A percentile compares a stretch with the other conserved stretches of the same genome.
phyloP scores from a whole-genome alignment of 2,888 invertebrate genomes.

The Tethea ocularis region DNA sequence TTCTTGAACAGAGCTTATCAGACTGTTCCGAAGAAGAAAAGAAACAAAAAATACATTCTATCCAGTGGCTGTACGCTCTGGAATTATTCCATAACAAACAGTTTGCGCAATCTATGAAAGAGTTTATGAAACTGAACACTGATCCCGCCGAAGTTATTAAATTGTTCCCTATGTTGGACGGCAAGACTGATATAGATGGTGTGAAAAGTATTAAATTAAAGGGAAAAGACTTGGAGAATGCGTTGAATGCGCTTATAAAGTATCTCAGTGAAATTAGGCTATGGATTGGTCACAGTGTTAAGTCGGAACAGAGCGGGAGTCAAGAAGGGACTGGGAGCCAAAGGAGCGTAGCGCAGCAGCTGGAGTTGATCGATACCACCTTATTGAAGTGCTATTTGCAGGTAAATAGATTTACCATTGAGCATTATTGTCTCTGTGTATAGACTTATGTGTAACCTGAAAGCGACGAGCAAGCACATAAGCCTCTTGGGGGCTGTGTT shows the following conservation, averaged over 20 bases:
- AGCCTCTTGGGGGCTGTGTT: too few relatives aligned
- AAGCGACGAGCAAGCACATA: too few relatives aligned
- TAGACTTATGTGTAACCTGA: background rate
- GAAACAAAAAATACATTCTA: slow-evolving; percentile 91
- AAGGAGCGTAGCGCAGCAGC: slow-evolving; percentile 63
- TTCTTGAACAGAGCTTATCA: slow-evolving; percentile 87
- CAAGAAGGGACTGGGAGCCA: slow-evolving; percentile 45
- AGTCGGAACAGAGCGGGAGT: slow-evolving; percentile 43
- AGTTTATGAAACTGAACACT: slow-evolving; percentile 94
- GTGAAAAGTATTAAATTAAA: slow-evolving; percentile 82
- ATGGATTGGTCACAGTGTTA: slow-evolving; percentile 72
- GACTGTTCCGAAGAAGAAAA: slow-evolving; percentile 92
- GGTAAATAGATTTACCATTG: slow-evolving; percentile 71
- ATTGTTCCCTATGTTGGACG: slow-evolving; percentile 94
- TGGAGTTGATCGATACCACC: slow-evolving; percentile 98
- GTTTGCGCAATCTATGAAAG: slow-evolving; percentile 95
- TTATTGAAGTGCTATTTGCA: slow-evolving; percentile 98
- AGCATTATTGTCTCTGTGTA: slow-evolving; percentile 8
- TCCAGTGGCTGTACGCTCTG: slow-evolving; percentile 95
- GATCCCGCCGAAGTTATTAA: slow-evolving; percentile 98
- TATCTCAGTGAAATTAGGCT: slow-evolving; percentile 92
- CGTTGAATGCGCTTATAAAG: slow-evolving; percentile 93
- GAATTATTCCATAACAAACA: slow-evolving; percentile 95
- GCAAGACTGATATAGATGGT: slow-evolving; percentile 54
- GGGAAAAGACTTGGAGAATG: slow-evolving; percentile 94